Evolutionary conservation across 2,888 invertebrate species (phyloP).

Genomic region (Eledona agricola): DNA sequence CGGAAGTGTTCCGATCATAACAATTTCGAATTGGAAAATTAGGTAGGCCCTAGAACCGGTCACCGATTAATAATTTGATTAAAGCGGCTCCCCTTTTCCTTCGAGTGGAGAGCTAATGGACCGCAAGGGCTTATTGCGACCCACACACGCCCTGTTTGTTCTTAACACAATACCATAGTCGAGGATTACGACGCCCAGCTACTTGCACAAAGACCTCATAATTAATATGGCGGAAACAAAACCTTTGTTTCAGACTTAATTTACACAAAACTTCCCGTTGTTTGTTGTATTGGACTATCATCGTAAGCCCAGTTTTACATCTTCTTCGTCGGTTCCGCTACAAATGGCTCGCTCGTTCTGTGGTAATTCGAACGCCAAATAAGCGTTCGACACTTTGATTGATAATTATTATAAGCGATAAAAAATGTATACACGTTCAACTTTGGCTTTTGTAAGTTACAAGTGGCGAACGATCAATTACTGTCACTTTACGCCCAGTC

Average conservation of each 20-base stretch:
- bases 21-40: constrained; percentile 3
- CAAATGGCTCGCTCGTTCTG: not conserved
- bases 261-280: constrained; percentile 37
- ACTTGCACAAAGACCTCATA: constrained; percentile 34
- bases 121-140: constrained; percentile 39
- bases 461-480: constrained; percentile 55
- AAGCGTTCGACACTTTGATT: constrained; percentile 48
- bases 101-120: constrained; percentile 40
- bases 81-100: constrained; percentile 44
- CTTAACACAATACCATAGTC: constrained; percentile 29
- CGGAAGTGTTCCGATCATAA: no score
- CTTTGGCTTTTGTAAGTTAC: constrained; percentile 51
- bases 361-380: no score
- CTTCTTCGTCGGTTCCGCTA: not conserved
- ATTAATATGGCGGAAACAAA: constrained; percentile 35
- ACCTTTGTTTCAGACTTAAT: constrained; percentile 36
- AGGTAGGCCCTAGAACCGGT: constrained; percentile 1
- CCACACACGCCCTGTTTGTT: constrained; percentile 33
- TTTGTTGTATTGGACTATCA: constrained; percentile 28
- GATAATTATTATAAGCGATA: constrained; percentile 51
- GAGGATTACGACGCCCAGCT: constrained; percentile 36
- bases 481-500: constrained; percentile 49
- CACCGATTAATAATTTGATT: constrained; percentile 32
- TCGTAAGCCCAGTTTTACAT: not conserved
- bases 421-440: constrained; percentile 49